Evolutionary conservation across 2,113 vertebrate species (phyloP).

Genomic region (Anser brachyrhynchus): DNA sequence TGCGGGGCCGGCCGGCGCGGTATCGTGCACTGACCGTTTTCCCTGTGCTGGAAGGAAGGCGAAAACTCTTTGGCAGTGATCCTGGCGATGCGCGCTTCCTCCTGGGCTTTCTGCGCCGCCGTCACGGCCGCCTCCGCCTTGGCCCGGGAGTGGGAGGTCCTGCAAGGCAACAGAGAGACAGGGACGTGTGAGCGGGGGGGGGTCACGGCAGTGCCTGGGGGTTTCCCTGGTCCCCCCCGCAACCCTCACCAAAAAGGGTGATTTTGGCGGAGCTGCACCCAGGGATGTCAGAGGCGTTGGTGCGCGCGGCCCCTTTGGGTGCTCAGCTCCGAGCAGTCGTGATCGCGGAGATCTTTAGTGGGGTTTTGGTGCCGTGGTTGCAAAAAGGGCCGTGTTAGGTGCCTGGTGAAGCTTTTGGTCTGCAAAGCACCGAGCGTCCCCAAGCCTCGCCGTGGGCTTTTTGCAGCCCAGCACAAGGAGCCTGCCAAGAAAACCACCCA

Average conservation of each 20-base stretch:
- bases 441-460: not conserved
- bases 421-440: not conserved
- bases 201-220: not conserved
- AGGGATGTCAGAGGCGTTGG: not conserved
- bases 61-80: constrained; percentile 98
- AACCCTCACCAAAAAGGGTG: not conserved
- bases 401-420: not conserved
- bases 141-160: constrained; percentile 94
- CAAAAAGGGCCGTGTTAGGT: not conserved
- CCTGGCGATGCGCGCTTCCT: constrained; percentile 93
- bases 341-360: not conserved
- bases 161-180: constrained; percentile 59
- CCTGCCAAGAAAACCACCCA: not conserved
- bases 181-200: not conserved
- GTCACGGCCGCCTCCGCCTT: constrained; percentile 93
- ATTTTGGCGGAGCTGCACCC: not conserved
- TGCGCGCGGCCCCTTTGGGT: not conserved
- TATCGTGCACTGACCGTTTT: constrained; percentile 85
- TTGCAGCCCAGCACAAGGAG: no score
- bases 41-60: constrained; percentile 95
- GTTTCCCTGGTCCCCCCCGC: not conserved
- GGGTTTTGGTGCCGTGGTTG: not conserved
- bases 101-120: constrained; percentile 91
- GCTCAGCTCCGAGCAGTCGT: not conserved
- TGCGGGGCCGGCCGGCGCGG: rapidly evolving